Evolutionary conservation across 2,113 vertebrate species (phyloP).

Genomic region (Sisor rabdophorus): DNA sequence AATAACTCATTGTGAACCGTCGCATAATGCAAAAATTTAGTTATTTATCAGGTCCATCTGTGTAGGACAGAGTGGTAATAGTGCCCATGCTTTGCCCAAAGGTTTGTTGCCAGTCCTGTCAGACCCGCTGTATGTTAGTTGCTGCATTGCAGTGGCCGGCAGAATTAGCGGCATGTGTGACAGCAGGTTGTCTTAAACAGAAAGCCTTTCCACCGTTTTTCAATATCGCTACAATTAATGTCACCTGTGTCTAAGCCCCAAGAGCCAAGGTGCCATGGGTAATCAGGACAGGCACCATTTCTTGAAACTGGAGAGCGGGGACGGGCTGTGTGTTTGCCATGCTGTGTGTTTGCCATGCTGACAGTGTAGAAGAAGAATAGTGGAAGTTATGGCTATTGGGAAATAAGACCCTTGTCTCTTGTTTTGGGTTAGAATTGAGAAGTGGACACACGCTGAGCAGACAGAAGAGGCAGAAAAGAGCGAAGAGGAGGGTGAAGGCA

Average conservation of each 20-base stretch:
- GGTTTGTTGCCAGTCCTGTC: conserved; percentile 35
- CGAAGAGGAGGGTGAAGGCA: conserved; percentile 39
- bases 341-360: no score
- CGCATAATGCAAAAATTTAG: conserved; percentile 31
- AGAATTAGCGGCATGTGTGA: conserved; percentile 55
- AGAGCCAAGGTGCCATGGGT: conserved; percentile 68
- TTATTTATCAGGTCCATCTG: conserved; percentile 22
- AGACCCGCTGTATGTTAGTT: conserved; percentile 44
- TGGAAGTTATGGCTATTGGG: conserved; percentile 46
- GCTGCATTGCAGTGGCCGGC: conserved; percentile 45
- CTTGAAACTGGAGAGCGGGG: conserved; percentile 54
- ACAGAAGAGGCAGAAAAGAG: conserved; percentile 55
- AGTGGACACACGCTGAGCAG: conserved; percentile 48
- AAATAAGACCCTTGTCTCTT: conserved; percentile 45
- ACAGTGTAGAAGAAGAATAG: conserved; percentile 26
- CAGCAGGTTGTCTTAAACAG: conserved; percentile 51
- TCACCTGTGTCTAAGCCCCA: conserved; percentile 66
- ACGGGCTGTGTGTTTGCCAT: conserved; percentile 59
- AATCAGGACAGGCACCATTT: conserved; percentile 65
- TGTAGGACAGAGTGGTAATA: conserved; percentile 16
- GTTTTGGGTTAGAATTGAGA: conserved; percentile 25
- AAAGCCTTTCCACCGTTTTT: conserved; percentile 45
- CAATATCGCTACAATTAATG: conserved; percentile 55
- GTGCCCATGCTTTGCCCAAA: conserved; percentile 25
- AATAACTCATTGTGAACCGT: conserved; percentile 37